These are phyloP conservation scores for Morelia viridis DNA, from an alignment of 2,797 vertebrate species.

Conservation along the genomic window DNA sequence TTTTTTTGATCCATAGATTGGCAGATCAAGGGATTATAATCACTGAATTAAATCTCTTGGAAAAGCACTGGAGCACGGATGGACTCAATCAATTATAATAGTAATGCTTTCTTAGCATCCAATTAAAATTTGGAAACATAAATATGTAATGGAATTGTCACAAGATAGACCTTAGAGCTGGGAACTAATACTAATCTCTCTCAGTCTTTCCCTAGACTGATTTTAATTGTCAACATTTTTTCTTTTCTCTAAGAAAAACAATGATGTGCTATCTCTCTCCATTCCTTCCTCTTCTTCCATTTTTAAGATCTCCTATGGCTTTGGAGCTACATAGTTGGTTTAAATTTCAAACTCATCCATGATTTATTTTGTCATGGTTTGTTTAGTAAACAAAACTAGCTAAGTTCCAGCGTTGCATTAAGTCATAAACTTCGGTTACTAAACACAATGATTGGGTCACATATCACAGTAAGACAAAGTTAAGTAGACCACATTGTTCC, in stretches of 20 bases:
- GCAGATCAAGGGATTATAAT: constrained; percentile 61
- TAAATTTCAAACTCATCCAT: background rate
- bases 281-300: background rate
- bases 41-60: constrained; percentile 55
- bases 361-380: background rate
- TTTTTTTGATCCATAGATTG: constrained; percentile 62
- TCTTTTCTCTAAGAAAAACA: background rate
- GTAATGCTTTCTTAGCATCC: constrained; percentile 39
- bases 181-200: background rate
- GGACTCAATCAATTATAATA: constrained; percentile 49
- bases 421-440: background rate
- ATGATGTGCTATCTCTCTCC: background rate
- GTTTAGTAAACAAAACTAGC: background rate
- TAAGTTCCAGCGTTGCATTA: background rate
- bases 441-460: background rate
- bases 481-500: background rate
- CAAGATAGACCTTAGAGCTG: background rate
- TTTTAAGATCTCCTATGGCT: background rate
- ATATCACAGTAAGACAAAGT: background rate
- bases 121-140: constrained; percentile 42
- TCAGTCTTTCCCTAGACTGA: background rate
- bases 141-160: constrained; percentile 38
- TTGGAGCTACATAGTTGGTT: background rate
- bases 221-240: background rate
- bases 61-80: constrained; percentile 32